Percentiles rank a stretch among this genome's conserved stretches.
These are phyloP conservation scores for Cryptus armator DNA, from an alignment of 2,888 invertebrate genomes.

Conservation along the genomic window DNA sequence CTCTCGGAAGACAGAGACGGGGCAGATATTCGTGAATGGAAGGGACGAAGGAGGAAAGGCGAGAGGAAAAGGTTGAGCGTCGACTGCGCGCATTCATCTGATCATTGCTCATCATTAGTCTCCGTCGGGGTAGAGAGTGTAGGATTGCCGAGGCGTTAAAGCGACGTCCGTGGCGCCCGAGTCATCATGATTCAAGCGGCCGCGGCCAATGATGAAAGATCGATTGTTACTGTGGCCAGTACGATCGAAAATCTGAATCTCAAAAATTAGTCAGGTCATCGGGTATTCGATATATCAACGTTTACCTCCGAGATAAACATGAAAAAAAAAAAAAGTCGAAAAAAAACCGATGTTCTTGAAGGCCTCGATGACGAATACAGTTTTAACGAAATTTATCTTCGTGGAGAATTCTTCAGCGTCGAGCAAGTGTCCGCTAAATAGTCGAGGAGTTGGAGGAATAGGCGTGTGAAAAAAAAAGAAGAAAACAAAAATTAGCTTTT, in stretches of 20 bases:
- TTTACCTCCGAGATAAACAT: constrained; percentile 49
- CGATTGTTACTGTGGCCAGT: constrained; percentile 50
- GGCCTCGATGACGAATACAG: constrained; percentile 10
- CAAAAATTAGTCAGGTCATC: constrained; percentile 67
- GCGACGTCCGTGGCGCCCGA: constrained; percentile 64
- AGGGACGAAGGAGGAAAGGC: constrained; percentile 18
- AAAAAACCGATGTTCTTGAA: neutral
- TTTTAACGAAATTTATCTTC: constrained; percentile 32
- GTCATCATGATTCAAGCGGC: constrained; percentile 62
- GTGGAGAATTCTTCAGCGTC: neutral
- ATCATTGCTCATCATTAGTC: constrained; percentile 73
- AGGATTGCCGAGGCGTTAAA: constrained; percentile 66
- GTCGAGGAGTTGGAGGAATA: constrained; percentile 31
- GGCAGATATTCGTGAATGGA: neutral
- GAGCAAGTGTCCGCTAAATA: constrained; percentile 29
- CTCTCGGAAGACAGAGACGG: constrained; percentile 53
- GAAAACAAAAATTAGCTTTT: constrained; percentile 43
- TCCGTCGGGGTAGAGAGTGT: constrained; percentile 57
- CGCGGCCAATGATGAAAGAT: constrained; percentile 65
- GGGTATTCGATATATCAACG: constrained; percentile 65
- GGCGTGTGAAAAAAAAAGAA: constrained; percentile 21
- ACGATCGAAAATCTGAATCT: constrained; percentile 66
- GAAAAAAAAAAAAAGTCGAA: constrained; percentile 28
- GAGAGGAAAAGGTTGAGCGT: constrained; percentile 21
- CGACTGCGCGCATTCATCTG: constrained; percentile 62